Percentiles rank a stretch among this genome's conserved stretches.
phyloP scores from a whole-genome alignment of 2,113 vertebrate species.

The Hippoglossus stenolepis region DNA sequence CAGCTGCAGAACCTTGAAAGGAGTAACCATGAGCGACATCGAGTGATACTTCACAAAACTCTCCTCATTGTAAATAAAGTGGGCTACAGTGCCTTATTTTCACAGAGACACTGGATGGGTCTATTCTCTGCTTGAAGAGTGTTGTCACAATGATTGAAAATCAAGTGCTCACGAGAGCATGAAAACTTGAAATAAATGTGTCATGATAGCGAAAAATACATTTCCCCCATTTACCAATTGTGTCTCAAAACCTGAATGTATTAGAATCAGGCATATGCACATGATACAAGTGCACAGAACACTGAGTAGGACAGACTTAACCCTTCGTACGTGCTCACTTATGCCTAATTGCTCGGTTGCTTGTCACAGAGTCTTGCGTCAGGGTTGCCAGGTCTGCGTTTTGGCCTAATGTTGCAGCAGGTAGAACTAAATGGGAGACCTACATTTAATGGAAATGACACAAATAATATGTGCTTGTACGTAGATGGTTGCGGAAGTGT shows the following conservation, averaged over 20 bases:
- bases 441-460: no score
- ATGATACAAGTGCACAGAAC: no score
- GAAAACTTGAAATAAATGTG: conserved; percentile 18
- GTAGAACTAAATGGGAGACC: no score
- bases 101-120: conserved; percentile 11
- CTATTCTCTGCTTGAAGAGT: conserved; percentile 48
- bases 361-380: not conserved
- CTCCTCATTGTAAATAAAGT: conserved; percentile 33
- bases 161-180: not conserved
- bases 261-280: no score
- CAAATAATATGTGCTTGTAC: no score
- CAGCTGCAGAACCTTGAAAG: conserved; percentile 25
- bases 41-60: conserved; percentile 28
- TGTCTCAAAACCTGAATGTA: not conserved
- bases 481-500: no score
- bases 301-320: not conserved
- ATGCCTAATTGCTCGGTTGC: not conserved
- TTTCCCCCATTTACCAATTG: not conserved
- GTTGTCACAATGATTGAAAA: conserved; percentile 20
- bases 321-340: not conserved
- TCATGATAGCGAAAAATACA: not conserved
- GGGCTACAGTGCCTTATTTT: conserved; percentile 26
- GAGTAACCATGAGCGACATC: conserved; percentile 29
- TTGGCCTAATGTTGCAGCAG: not conserved
- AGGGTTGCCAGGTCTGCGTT: not conserved